Conservation (phyloP, 2,113 vertebrate species). For the Accipiter cooperii region DNA sequence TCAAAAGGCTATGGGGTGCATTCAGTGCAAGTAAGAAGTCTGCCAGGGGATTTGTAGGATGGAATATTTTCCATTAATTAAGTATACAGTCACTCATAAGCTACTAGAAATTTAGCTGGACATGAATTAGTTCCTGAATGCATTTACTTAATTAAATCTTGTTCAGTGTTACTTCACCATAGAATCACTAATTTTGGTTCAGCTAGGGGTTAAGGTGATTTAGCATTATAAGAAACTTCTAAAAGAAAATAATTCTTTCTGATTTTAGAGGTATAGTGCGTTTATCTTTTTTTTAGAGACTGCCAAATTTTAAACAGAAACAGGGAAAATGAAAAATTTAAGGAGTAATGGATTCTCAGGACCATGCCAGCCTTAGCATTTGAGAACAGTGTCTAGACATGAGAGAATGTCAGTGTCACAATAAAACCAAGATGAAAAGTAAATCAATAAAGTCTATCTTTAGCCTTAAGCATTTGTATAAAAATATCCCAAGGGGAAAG, state of each 20-base stretch:
- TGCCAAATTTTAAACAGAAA: neutral
- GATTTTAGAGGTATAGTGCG: neutral
- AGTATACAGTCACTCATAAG: neutral
- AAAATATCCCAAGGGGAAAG: neutral
- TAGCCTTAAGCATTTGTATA: neutral
- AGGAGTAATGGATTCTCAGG: neutral
- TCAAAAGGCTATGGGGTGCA: neutral
- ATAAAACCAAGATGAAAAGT: neutral
- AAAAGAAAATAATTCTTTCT: neutral
- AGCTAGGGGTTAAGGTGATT: neutral
- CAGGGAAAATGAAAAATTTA: neutral
- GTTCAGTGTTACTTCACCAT: neutral
- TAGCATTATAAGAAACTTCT: neutral
- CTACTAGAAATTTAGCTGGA: neutral
- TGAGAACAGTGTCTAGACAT: neutral
- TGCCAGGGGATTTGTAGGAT: neutral
- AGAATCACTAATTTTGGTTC: neutral
- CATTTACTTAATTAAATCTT: neutral
- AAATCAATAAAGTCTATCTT: neutral
- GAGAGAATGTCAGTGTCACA: neutral
- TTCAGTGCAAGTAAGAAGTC: neutral
- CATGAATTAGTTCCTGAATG: neutral
- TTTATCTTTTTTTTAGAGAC: neutral
- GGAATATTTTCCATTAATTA: neutral
- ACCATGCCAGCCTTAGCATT: fast-evolving